Conservation (phyloP, 2,888 invertebrate genomes). For the Melipona bicolor region DNA sequence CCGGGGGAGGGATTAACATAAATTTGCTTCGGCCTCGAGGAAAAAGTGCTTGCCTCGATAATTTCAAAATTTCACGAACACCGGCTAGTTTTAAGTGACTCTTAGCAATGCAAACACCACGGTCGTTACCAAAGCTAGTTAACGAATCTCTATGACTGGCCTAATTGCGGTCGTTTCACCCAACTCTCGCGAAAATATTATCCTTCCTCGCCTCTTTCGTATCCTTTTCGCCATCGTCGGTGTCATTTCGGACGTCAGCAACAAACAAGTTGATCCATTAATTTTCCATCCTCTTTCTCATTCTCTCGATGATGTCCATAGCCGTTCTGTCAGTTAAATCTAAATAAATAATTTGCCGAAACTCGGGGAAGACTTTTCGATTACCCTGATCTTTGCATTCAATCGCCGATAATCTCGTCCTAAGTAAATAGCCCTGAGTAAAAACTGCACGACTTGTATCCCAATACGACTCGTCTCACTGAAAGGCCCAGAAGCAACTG, state of each 20-base stretch:
- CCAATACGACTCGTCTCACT: too few relatives aligned
- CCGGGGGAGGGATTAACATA: conserved; percentile 57
- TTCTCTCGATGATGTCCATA: background rate
- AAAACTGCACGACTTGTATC: too few relatives aligned
- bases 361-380: background rate
- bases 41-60: conserved; percentile 46
- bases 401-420: too few relatives aligned
- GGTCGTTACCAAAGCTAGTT: conserved; percentile 34
- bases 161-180: conserved; percentile 38
- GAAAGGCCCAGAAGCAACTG: too few relatives aligned
- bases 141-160: conserved; percentile 34
- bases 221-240: background rate
- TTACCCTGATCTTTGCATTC: too few relatives aligned
- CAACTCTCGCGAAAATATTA: conserved; percentile 34
- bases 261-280: conserved; percentile 1
- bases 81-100: conserved; percentile 46
- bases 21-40: conserved; percentile 54
- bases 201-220: background rate
- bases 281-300: background rate
- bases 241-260: background rate
- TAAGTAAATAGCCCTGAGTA: too few relatives aligned
- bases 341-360: too few relatives aligned
- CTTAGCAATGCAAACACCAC: conserved; percentile 41
- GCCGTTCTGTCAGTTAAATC: background rate
- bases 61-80: conserved; percentile 66